Conservation (phyloP, 2,113 vertebrate genomes). For the Kobus ellipsiprymnus region DNA sequence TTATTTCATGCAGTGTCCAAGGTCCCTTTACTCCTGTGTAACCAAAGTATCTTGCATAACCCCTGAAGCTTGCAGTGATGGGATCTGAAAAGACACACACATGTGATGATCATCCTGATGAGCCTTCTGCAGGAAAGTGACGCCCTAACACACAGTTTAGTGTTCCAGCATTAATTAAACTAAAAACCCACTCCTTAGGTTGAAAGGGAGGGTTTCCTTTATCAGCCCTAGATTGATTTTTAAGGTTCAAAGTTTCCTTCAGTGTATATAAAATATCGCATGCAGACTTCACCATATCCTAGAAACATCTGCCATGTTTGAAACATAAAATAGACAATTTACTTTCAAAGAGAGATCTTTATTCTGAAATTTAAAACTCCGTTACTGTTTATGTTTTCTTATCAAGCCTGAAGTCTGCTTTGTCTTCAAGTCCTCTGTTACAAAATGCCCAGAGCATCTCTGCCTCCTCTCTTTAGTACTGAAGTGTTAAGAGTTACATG, state of each 20-base stretch:
- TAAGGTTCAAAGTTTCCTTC: not conserved
- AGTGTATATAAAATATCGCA: not conserved
- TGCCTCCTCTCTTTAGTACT: not conserved
- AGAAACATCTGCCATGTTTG: not conserved
- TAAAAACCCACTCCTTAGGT: not conserved
- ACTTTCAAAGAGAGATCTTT: not conserved
- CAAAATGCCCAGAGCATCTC: not conserved
- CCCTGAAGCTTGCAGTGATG: not conserved
- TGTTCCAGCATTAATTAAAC: not conserved
- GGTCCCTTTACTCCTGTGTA: not conserved
- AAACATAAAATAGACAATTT: not conserved
- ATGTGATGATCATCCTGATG: not conserved
- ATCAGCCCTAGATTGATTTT: not conserved
- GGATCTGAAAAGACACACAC: not conserved
- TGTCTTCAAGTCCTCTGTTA: not conserved
- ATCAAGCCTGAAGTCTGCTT: not conserved
- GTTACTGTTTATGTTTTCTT: not conserved
- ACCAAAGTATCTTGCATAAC: not conserved
- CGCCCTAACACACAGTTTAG: not conserved
- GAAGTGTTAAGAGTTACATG: conserved; percentile 33
- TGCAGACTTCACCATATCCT: not conserved
- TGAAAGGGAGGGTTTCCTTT: not conserved
- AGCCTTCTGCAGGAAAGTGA: not conserved
- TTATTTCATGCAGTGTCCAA: not conserved
- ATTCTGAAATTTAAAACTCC: not conserved